Evolutionary conservation across 37 sponge, comb jelly and placozoan species (phyloP), one percentile per base, ranked within the genome.

Genomic region (Beroe ovata): DNA sequence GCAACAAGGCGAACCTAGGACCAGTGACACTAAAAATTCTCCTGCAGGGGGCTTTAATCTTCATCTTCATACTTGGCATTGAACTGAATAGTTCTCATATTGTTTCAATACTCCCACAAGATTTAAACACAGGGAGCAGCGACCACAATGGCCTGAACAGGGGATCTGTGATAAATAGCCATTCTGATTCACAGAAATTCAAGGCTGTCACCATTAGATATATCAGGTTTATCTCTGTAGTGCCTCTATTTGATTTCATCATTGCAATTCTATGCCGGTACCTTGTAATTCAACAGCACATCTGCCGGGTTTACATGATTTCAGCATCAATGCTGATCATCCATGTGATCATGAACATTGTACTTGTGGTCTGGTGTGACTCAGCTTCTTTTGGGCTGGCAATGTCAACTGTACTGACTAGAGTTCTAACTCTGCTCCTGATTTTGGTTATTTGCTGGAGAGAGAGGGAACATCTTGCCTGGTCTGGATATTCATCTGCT

Each of bases 231-330:
- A 29, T 77, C 4, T 77, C 8, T 36, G 23, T 77, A 29, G 84
- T 77, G 20, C 84, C 84, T 23, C 84, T 77, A 16, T 36, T 77
- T 4, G 84, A 77, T 29, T 77, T 77, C 84, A n/a, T 77, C 54
- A 36, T 77, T 11, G 20, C 54, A 0, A 11, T 77, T 8, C 26
- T 77, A 1, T 77, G 54, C 42, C 39, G 41, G 47, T 77, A 39
- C 23, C 84, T 77, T 23, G 41, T 35, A 2, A 29, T 77, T 1
- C 84, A 77, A 35, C 39, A 36, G 25, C 41, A 42, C 47, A 77
- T 77, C 41, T 1, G 8, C 8, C 54, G 41, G 84, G 84, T 77
- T 21, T 77, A 77, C 21, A 54, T 77, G 84, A 42, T 77, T 8
- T 77, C 84, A 18, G 22, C 41, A 11, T 8, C 47, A 28, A 77